Base-by-base conservation (phyloP, 2,113 vertebrate genomes). In the Melospiza georgiana region DNA sequence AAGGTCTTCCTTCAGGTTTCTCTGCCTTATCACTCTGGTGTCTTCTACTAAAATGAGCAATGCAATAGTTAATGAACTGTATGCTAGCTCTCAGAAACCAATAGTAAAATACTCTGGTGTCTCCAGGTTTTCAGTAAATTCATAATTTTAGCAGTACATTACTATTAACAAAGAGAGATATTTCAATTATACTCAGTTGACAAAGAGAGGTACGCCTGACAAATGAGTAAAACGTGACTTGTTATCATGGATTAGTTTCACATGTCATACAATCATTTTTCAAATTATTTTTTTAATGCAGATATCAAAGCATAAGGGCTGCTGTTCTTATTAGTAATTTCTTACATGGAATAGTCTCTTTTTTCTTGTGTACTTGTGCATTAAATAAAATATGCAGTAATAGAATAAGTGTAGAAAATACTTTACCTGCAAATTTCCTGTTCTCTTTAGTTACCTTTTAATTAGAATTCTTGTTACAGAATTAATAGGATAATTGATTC, bases 401-500 rank as follows among this genome's bases (percentile, higher is more conserved):
- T 46, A 84, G 48, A 81, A 15, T 65, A 86, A 83, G 28, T 39
- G 30, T 44, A 68, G 68, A 81, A 86, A 91, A 72, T 82, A 71
- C 12, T 31, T 78, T 66, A 79, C 87, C 49, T 94, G 62, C 55
- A 76, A 37, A 80, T 65, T 93, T 93, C 24, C 21, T 66, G 24
- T 79, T 95, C 78, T 87, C 23, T 57, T 88, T 83, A 83, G 51
- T 81, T 90, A 89, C 59, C 51, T 94, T 95, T 83, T 94, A 90
- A 93, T 94, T 90, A 77, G 58, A 94, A 85, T 90, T 93, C 84
- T 85, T 76, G 30, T 91, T 93, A 66, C 51, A 30, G 79, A 88
- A 95, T 93, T 95, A 93, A 91, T 62, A 62, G 63, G 37, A 55
- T 91, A 90, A 93, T 91, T 85, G 92, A 83, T 91, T 91, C 93